A percentile compares a stretch with the other conserved stretches of the same genome.
Conservation (phyloP, 2,888 invertebrate genomes). For the Synanthedon myopaeformis region DNA sequence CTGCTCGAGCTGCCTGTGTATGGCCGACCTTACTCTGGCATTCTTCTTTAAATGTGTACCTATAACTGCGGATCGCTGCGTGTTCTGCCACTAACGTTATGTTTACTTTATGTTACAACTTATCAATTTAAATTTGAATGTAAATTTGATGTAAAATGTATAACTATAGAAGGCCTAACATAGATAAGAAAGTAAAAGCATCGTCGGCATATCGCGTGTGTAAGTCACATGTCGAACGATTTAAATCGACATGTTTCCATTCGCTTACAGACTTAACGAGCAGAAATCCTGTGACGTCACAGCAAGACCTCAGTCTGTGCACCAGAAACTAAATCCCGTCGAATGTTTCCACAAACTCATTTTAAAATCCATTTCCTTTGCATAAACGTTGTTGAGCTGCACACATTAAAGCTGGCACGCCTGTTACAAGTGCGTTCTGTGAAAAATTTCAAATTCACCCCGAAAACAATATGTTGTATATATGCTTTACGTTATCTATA, state of each 20-base stretch:
- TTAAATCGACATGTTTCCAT: slow-evolving; percentile 1
- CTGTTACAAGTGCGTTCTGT: background rate
- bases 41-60: too few relatives aligned
- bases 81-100: too few relatives aligned
- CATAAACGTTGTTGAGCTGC: slow-evolving; percentile 11
- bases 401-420: background rate
- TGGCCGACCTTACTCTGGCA: too few relatives aligned
- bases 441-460: background rate
- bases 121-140: too few relatives aligned
- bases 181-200: too few relatives aligned
- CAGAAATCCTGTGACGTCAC: background rate
- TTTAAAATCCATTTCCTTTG: slow-evolving; percentile 29
- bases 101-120: too few relatives aligned
- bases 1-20: too few relatives aligned
- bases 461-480: too few relatives aligned
- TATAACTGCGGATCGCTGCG: too few relatives aligned
- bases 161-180: too few relatives aligned
- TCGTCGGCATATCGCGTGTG: background rate
- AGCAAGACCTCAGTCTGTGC: background rate
- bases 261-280: slow-evolving; percentile 1
- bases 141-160: too few relatives aligned
- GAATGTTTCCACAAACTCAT: slow-evolving; percentile 22
- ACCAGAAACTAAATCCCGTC: slow-evolving; percentile 5
- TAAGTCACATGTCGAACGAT: slow-evolving; percentile 2
- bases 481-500: too few relatives aligned